A percentile compares a stretch with the other conserved stretches of the same genome.
These are phyloP conservation scores for Procavia capensis DNA, from an alignment of 2,113 vertebrate species.

Conservation along the genomic window DNA sequence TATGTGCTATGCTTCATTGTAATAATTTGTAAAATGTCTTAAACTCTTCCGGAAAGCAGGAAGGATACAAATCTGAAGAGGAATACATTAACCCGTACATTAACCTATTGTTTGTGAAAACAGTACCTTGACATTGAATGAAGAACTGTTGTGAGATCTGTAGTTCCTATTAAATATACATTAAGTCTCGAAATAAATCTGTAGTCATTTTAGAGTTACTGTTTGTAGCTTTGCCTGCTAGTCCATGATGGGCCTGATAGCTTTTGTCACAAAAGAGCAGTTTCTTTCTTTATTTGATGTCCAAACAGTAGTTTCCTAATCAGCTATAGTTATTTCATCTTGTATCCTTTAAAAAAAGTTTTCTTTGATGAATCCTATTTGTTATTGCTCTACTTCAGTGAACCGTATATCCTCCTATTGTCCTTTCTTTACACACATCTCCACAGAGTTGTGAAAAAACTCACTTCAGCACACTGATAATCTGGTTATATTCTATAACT, in stretches of 20 bases:
- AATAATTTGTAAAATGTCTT: conserved; percentile 19
- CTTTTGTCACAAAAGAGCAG: conserved; percentile 15
- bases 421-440: neutral
- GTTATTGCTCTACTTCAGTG: neutral
- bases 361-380: conserved; percentile 12
- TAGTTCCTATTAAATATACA: neutral
- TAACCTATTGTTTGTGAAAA: neutral
- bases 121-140: neutral
- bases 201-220: neutral
- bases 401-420: neutral
- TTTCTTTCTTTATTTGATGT: conserved; percentile 27
- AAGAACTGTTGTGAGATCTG: neutral
- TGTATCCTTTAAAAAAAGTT: conserved; percentile 12
- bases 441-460: neutral
- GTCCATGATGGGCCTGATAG: neutral
- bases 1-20: conserved; percentile 33
- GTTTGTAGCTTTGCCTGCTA: neutral
- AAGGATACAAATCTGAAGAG: conserved; percentile 32
- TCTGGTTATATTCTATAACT: neutral
- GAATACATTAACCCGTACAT: neutral
- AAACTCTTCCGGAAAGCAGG: neutral
- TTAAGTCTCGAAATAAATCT: neutral
- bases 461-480: neutral
- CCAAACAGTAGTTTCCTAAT: neutral
- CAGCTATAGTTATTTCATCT: neutral